Evolutionary conservation across 2,113 vertebrate species (phyloP), one percentile per base, ranked within the genome.

Genomic region (Misgurnus anguillicaudatus): DNA sequence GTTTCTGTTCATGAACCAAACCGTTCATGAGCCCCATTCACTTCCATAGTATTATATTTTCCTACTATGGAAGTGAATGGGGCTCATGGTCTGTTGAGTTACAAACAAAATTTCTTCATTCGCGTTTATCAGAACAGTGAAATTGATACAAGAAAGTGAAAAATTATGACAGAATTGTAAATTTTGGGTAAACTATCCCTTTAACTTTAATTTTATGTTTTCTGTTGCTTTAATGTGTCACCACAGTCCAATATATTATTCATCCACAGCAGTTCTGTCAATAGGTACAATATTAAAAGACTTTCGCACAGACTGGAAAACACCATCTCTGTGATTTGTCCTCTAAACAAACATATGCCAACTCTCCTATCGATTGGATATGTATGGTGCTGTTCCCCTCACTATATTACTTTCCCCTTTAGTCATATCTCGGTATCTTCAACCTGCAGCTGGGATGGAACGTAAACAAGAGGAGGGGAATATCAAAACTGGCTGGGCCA

Each of bases 371-470:
- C 67, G 42, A 45, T n/a, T 45, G 13, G n/a, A 6, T 66, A 57
- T 73, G 63, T 36, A n/a, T n/a, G n/a, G n/a, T n/a, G n/a, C n/a
- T n/a, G n/a, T n/a, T 82, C 76, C 81, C 82, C 77, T 83, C 81
- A 24, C 86, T 77, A 79, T 58, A 85, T 87, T 86, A 87, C 60
- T 36, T 14, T 36, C 36, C 47, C 16, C 36, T 80, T 55, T 55
- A 65, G 47, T 57, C 39, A 66, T 48, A 80, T 61, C 58, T 75
- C 41, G 62, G 5, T 11, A 10, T 51, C 24, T 76, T 8, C 61
- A 63, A 16, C 36, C 24, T 62, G 70, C 55, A 79, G 57, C 42
- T 38, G 58, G 48, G n/a, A 63, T 19, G 24, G 16, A 55, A 60
- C 17, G 39, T 53, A 24, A 51, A 53, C 61, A 5, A 64, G 47